Evolutionary conservation across 2,113 vertebrate species (phyloP), one percentile per base, ranked within the genome.

Genomic region (Ellobius talpinus): DNA sequence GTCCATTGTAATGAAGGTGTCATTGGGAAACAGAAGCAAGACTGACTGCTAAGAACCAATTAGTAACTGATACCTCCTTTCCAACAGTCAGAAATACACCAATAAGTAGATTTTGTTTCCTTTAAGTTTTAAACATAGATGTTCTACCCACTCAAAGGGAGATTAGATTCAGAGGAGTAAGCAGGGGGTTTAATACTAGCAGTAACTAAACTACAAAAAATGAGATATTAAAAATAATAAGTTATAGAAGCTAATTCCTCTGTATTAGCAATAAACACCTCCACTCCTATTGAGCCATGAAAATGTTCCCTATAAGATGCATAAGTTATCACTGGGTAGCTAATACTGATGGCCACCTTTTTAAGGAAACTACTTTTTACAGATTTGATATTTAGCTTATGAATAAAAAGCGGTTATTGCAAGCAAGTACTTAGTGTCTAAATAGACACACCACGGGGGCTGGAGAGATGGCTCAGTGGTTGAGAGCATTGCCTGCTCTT

Each of bases 161-260:
- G 17, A 58, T 58, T 63, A 13, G 36, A 81, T 3, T 72, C 84
- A 73, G 1, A 87, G 39, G 45, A 82, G 52, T 47, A 36, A 86
- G 68, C 89, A 13, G 6, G 29, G 10, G 12, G 19, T 33, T 90
- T 33, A 86, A 84, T 31, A 77, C 77, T 79, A 88, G 50, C 21
- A 90, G 23, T 21, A 26, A 77, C n/a, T 29, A 47, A 94, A 9
- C 52, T 84, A 68, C 0, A 76, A 4, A 79, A 72, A 29, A 17
- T 85, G 58, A 81, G 5, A n/a, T 50, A 73, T 65, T 39, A 39
- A 72, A 91, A 96, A 76, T 58, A 93, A 36, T 74, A 91, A 88
- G 21, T 55, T 87, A 92, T 86, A 93, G 3, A 47, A 96, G 55
- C 31, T 65, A 89, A 66, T 50, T 70, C 93, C 63, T n/a, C 58